Conservation (phyloP, 2,113 vertebrate species). For the Epinephelus moara region DNA sequence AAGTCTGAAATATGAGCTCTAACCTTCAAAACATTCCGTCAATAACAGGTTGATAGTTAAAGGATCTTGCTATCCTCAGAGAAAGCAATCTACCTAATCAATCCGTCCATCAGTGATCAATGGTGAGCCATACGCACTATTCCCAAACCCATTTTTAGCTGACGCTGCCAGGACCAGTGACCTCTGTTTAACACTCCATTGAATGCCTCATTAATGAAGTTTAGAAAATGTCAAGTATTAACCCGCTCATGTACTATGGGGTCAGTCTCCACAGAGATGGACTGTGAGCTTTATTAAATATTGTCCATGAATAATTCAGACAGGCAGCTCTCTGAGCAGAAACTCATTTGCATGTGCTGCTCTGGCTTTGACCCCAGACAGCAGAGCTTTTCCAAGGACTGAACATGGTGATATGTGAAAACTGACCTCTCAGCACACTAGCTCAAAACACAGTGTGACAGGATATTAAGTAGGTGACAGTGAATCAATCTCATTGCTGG, state of each 20-base stretch:
- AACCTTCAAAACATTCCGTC: not conserved
- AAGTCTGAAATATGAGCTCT: not conserved
- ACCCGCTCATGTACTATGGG: slow-evolving; percentile 16
- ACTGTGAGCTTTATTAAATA: slow-evolving; percentile 46
- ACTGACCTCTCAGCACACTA: slow-evolving; percentile 27
- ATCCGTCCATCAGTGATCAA: not conserved
- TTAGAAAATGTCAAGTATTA: slow-evolving; percentile 44
- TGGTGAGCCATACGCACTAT: not conserved
- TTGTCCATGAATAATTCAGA: slow-evolving; percentile 69
- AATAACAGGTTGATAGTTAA: slow-evolving; percentile 4
- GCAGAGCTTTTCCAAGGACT: slow-evolving; percentile 28
- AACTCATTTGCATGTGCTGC: slow-evolving; percentile 56
- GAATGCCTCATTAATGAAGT: slow-evolving; percentile 50
- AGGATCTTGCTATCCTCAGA: not conserved
- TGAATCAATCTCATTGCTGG: not conserved
- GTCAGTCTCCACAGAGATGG: slow-evolving; percentile 25
- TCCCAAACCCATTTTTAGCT: not conserved
- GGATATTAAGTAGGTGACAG: slow-evolving; percentile 1
- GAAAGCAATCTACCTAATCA: slow-evolving; percentile 6
- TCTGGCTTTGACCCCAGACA: slow-evolving; percentile 45
- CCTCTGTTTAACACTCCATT: slow-evolving; percentile 43
- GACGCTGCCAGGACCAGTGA: not conserved
- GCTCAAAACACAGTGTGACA: not conserved
- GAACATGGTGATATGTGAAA: slow-evolving; percentile 18
- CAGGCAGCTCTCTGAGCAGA: slow-evolving; percentile 11